Base-by-base conservation (phyloP, 1,140 invertebrate genomes). In the Achatina immaculata region DNA sequence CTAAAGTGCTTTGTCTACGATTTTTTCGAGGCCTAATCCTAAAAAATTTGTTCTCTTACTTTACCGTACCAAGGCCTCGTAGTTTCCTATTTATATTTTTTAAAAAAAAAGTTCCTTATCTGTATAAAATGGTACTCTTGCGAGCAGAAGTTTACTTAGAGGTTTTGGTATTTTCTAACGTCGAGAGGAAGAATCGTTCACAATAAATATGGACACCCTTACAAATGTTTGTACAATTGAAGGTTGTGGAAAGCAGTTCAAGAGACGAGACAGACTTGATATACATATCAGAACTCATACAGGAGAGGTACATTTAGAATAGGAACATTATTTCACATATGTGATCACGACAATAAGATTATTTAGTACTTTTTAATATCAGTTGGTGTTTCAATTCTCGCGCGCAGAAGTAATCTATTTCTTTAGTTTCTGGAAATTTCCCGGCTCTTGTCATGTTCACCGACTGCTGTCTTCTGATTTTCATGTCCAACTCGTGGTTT, bases 281-380 rank as follows among this genome's bases (percentile, higher is more conserved):
- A 31, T 51, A 34, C 71, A 73, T 51, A 31, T 34, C 19, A 73
- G 71, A 45, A 45, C 71, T n/a, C 71, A 73, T 21, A 73, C 71
- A 31, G 71, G 71, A 73, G 71, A 73, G 71, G 71, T 73, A 62
- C n/a, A 34, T 34, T 31, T 62, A 6, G n/a, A n/a, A n/a, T 51
- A 51, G 48, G 11, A 24, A 51, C 11, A 51, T 24, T 51, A 14
- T 24, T 11, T 51, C 11, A 11, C 11, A 24, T 51, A 14, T 14
- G 48, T 51, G 11, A 51, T 24, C 11, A 11, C 11, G 48, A n/a
- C 28, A 16, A 19, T n/a, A 14, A 14, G 14, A 9, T 66, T n/a
- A 14, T 31, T 9, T 66, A 28, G 28, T 9, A n/a, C 19, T 7
- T 31, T 7, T 66, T 14, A 9, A 9, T 19, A 66, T 19, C 31